A percentile compares a stretch with the other conserved stretches of the same genome.
Conservation (phyloP, 35 echinoderm and acorn worm genomes). For the Eucidaris tribuloides region DNA sequence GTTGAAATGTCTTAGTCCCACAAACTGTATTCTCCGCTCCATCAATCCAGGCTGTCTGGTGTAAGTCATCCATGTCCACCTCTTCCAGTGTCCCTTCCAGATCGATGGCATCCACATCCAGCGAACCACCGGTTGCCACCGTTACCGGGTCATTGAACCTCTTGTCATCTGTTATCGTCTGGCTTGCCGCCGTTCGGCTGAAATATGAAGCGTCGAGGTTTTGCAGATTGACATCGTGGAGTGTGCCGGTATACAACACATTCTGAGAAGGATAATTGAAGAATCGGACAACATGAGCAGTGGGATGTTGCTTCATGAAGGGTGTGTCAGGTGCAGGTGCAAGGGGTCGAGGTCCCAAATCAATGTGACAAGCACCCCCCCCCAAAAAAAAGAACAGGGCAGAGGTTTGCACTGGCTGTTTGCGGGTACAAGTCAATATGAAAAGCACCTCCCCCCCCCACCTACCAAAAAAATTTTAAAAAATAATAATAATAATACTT, state of each 20-base stretch:
- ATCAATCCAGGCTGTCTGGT: constrained; percentile 11
- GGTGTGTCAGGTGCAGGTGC: too few species aligned
- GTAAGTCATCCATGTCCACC: constrained; percentile 21
- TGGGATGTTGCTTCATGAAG: too few species aligned
- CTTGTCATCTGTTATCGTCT: neutral
- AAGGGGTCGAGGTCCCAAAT: too few species aligned
- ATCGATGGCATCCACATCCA: constrained; percentile 10
- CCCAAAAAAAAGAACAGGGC: too few species aligned
- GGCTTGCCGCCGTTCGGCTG: neutral
- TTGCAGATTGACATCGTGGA: neutral
- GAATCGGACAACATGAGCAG: neutral
- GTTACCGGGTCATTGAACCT: neutral
- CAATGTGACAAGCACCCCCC: too few species aligned
- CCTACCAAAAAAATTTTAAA: too few species aligned
- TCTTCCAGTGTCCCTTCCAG: constrained; percentile 42
- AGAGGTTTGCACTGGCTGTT: too few species aligned
- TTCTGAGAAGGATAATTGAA: neutral
- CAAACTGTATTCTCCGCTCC: constrained; percentile 29
- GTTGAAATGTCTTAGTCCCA: constrained; percentile 45
- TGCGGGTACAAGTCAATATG: too few species aligned
- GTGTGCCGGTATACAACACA: neutral
- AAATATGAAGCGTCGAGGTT: neutral
- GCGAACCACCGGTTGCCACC: constrained; percentile 15
- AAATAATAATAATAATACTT: too few species aligned
- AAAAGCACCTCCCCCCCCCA: too few species aligned